A percentile compares a stretch with the other conserved stretches of the same genome.
phyloP scores from a whole-genome alignment of 1,140 invertebrate genomes.

The Hesperophylax magnus region DNA sequence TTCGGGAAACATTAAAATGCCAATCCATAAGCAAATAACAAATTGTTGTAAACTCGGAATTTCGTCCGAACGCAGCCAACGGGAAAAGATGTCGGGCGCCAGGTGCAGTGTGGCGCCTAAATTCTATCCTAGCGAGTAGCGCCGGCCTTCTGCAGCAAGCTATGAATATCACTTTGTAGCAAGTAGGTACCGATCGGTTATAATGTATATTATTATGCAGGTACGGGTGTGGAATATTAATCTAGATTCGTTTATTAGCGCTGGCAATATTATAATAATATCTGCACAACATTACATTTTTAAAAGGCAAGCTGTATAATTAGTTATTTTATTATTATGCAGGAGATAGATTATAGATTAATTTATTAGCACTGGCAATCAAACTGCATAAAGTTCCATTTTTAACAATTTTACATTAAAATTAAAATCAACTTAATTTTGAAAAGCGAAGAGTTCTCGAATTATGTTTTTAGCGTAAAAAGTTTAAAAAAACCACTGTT shows the following conservation, averaged over 20 bases:
- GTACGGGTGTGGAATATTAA: background rate
- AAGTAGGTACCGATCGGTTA: background rate
- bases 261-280: background rate
- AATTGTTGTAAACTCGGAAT: background rate
- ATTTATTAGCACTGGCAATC: too few species aligned
- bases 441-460: too few species aligned
- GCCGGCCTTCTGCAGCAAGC: slow-evolving; percentile 18
- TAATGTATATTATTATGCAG: too few species aligned
- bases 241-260: background rate
- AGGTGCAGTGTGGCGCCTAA: slow-evolving; percentile 38
- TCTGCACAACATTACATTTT: background rate
- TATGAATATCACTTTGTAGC: background rate
- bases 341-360: too few species aligned
- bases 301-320: too few species aligned
- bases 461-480: too few species aligned
- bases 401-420: too few species aligned
- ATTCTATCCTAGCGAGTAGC: slow-evolving; percentile 26
- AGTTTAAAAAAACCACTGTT: too few species aligned
- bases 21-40: background rate
- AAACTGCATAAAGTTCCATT: too few species aligned
- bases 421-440: too few species aligned
- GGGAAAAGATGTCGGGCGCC: slow-evolving; percentile 25
- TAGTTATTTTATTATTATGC: too few species aligned
- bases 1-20: too few species aligned
- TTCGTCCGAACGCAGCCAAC: slow-evolving; percentile 6